Conservation (phyloP, 2,797 vertebrate species). For the Cottoperca gobio region DNA sequence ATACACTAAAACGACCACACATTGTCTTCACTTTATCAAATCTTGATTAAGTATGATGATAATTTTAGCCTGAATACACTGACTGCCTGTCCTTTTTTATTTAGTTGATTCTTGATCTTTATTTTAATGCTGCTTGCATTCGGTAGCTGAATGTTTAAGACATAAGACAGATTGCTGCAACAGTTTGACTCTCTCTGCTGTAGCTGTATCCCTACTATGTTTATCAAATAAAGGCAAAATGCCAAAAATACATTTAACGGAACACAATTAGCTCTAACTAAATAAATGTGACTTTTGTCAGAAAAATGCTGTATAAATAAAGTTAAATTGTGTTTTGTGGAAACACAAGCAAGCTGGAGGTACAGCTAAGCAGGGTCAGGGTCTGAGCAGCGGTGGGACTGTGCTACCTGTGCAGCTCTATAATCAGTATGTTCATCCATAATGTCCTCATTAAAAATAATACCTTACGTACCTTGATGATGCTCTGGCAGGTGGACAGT, state of each 20-base stretch:
- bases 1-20: too few species aligned
- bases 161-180: too few species aligned
- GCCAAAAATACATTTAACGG: neutral
- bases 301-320: neutral
- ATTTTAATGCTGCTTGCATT: neutral
- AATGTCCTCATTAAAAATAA: neutral
- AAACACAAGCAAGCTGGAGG: neutral
- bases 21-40: too few species aligned
- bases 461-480: constrained; percentile 90
- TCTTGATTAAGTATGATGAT: too few species aligned
- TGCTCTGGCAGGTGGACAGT: constrained; percentile 96
- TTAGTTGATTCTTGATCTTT: too few species aligned
- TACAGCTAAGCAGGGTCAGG: too few species aligned
- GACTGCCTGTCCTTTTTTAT: too few species aligned
- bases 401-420: neutral
- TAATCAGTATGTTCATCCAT: neutral
- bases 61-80: too few species aligned
- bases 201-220: neutral
- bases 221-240: neutral
- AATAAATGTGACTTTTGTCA: neutral
- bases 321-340: neutral
- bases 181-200: neutral
- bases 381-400: neutral
- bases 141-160: too few species aligned
- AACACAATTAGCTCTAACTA: neutral